Evolutionary conservation across 2,113 vertebrate species (phyloP).

Genomic region (Tupaia tana): DNA sequence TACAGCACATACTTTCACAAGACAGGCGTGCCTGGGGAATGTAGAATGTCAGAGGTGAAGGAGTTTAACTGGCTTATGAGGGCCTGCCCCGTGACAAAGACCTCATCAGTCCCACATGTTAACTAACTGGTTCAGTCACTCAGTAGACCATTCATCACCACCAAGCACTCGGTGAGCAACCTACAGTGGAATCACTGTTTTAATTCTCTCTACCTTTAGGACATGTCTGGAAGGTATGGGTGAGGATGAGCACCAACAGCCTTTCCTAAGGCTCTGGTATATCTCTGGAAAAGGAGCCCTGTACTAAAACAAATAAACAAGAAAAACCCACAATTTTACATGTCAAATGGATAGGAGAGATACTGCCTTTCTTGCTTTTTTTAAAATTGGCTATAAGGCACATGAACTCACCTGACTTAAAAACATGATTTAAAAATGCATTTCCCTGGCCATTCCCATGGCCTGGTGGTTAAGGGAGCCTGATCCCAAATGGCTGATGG

Average conservation of each 20-base stretch:
- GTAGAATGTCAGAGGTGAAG: background rate
- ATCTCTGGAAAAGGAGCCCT: background rate
- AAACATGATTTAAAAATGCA: constrained; percentile 30
- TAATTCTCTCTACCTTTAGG: background rate
- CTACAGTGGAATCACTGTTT: background rate
- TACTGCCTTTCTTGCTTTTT: background rate
- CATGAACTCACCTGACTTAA: background rate
- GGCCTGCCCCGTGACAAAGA: background rate
- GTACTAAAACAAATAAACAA: background rate
- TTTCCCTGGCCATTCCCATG: background rate
- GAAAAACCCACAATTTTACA: background rate
- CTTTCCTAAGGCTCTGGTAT: constrained; percentile 21
- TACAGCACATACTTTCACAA: background rate
- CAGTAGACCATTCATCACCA: background rate
- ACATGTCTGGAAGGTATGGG: background rate
- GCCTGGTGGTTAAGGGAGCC: too few relatives aligned
- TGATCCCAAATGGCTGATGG: too few relatives aligned
- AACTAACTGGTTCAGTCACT: background rate
- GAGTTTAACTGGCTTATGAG: background rate
- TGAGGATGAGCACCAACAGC: background rate
- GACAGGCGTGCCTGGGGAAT: background rate
- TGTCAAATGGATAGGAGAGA: background rate
- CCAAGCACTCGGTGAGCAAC: background rate
- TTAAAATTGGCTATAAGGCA: too few relatives aligned
- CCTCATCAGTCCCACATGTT: background rate